A percentile compares a stretch with the other conserved stretches of the same genome.
Conservation (phyloP, 2,113 vertebrate genomes). For the Geococcyx californianus region DNA sequence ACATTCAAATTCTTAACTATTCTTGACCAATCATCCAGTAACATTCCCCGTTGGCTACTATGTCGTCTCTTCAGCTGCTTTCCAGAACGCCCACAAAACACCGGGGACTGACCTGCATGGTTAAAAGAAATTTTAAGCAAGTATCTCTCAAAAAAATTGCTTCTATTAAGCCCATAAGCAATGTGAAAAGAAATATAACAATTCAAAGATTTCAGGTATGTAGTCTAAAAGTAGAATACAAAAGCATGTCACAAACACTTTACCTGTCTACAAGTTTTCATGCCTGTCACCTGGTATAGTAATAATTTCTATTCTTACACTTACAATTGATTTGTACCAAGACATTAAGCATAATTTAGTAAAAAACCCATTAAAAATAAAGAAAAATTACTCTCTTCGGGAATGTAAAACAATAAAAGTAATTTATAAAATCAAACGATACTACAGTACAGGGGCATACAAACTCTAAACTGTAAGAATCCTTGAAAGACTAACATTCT, state of each 20-base stretch:
- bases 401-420: neutral
- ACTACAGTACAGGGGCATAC: neutral
- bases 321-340: neutral
- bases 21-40: slow-evolving; percentile 95
- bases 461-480: neutral
- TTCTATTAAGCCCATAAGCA: neutral
- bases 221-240: neutral
- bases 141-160: neutral
- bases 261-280: neutral
- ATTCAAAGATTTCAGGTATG: neutral
- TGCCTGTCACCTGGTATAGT: neutral
- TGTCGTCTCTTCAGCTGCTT: slow-evolving; percentile 93
- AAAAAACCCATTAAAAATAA: neutral
- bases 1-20: slow-evolving; percentile 93
- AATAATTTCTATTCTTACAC: neutral
- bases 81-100: slow-evolving; percentile 93
- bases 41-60: slow-evolving; percentile 89
- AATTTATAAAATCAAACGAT: neutral
- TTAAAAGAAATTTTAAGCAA: neutral
- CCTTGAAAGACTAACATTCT: neutral
- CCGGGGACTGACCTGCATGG: slow-evolving; percentile 84
- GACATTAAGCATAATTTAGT: neutral
- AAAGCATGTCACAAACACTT: neutral
- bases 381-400: neutral
- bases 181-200: neutral